Conservation (phyloP, 2,113 vertebrate species). For the Butorides virescens region DNA sequence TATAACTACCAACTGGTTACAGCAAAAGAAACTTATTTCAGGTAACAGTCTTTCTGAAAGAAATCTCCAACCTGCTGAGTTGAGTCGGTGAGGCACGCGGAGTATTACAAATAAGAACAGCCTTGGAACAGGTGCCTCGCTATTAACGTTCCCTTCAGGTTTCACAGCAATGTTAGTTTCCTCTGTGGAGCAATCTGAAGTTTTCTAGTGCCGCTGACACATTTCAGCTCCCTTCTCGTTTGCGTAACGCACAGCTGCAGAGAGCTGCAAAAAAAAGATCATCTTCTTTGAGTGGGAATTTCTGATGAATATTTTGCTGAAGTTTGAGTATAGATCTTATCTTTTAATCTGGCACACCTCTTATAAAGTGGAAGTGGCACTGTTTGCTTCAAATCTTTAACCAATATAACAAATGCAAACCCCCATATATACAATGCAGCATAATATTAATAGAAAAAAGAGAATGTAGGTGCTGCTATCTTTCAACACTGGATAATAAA, state of each 20-base stretch:
- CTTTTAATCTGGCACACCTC: slow-evolving; percentile 23
- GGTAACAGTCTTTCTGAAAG: background rate
- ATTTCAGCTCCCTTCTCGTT: background rate
- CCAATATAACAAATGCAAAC: background rate
- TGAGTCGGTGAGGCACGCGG: background rate
- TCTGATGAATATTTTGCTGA: background rate
- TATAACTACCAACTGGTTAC: slow-evolving; percentile 66
- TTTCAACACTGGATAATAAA: background rate
- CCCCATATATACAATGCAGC: background rate
- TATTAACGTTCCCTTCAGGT: slow-evolving; percentile 10
- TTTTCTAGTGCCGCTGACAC: background rate
- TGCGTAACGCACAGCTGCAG: background rate
- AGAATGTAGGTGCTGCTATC: background rate
- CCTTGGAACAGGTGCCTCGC: background rate
- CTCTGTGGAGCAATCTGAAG: slow-evolving; percentile 66
- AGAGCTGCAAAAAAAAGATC: background rate
- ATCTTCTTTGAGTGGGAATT: background rate
- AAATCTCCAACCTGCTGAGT: background rate
- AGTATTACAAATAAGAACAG: background rate
- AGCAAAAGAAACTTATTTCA: background rate
- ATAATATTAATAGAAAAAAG: slow-evolving; percentile 5
- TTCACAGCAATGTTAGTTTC: slow-evolving; percentile 57
- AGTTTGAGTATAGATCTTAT: background rate
- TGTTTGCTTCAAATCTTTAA: background rate
- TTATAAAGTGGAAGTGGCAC: background rate